A percentile compares a stretch with the other conserved stretches of the same genome.
phyloP scores from a whole-genome alignment of 2,113 vertebrate species.

The Cranoglanis bouderius region DNA sequence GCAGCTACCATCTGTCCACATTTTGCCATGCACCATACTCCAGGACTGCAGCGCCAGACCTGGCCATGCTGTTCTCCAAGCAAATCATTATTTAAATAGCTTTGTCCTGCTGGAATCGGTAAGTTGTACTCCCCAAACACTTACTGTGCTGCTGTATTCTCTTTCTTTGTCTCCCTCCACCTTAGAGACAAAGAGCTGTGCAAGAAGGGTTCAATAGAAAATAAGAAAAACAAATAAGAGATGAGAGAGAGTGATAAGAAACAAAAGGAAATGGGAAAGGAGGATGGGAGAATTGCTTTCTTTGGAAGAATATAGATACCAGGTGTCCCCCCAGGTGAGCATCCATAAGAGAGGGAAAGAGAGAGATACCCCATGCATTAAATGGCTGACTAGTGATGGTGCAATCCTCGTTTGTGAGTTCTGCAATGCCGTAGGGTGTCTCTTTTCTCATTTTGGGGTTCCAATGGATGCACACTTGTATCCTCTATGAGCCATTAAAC shows the following conservation, averaged over 20 bases:
- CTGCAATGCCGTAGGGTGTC: background rate
- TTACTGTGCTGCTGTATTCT: background rate
- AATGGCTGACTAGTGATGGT: background rate
- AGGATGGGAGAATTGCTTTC: background rate
- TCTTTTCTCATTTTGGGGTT: background rate
- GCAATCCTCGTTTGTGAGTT: background rate
- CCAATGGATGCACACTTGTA: background rate
- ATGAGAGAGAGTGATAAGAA: background rate
- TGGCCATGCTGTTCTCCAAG: background rate
- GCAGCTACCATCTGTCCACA: background rate
- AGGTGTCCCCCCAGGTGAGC: slow-evolving; percentile 12
- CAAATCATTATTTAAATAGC: slow-evolving; percentile 27
- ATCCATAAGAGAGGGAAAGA: background rate
- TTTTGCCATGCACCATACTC: background rate
- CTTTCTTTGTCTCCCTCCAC: background rate
- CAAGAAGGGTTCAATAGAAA: slow-evolving; percentile 1
- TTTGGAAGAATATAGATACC: slow-evolving; percentile 6
- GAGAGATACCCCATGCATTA: background rate
- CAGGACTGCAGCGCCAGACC: background rate
- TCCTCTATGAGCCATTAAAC: background rate
- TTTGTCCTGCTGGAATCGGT: slow-evolving; percentile 13
- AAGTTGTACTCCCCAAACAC: background rate
- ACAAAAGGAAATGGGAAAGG: background rate
- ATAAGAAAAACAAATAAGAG: slow-evolving; percentile 30
- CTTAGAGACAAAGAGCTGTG: background rate